A percentile compares a stretch with the other conserved stretches of the same genome.
phyloP scores from a whole-genome alignment of 2,797 vertebrate genomes.

The Heterohyrax brucei region DNA sequence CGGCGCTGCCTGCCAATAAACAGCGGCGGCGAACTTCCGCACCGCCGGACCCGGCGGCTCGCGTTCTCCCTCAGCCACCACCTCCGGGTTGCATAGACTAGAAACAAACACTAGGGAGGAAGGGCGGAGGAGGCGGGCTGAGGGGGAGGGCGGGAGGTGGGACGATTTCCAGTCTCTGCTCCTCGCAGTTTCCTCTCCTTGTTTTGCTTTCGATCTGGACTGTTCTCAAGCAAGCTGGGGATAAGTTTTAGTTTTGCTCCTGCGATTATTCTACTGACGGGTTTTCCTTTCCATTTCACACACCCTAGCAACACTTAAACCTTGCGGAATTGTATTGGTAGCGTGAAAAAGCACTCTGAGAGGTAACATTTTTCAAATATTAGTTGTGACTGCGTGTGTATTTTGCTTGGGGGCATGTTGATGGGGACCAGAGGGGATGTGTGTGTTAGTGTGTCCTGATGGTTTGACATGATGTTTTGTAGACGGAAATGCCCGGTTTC shows the following conservation, averaged over 20 bases:
- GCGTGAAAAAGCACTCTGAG: constrained; percentile 87
- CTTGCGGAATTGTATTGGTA: constrained; percentile 90
- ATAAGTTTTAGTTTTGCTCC: constrained; percentile 94
- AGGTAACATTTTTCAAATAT: constrained; percentile 87
- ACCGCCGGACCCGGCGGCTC: constrained; percentile 67
- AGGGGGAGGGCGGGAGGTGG: constrained; percentile 85
- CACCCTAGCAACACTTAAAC: constrained; percentile 89
- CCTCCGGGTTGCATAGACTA: constrained; percentile 79
- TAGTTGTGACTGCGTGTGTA: constrained; percentile 70
- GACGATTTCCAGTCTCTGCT: constrained; percentile 94
- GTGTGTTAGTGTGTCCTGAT: constrained; percentile 62
- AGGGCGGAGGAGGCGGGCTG: constrained; percentile 76
- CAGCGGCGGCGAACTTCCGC: constrained; percentile 86
- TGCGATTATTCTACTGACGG: constrained; percentile 90
- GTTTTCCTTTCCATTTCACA: constrained; percentile 89
- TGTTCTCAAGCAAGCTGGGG: constrained; percentile 91
- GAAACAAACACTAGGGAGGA: constrained; percentile 89
- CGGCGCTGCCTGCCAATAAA: constrained; percentile 89
- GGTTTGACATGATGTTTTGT: constrained; percentile 77
- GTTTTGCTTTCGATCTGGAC: constrained; percentile 99
- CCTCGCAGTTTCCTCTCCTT: constrained; percentile 93
- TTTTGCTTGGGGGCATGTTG: constrained; percentile 80
- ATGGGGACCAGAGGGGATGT: constrained; percentile 46
- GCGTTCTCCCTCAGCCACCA: constrained; percentile 77
- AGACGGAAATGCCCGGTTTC: constrained; percentile 80